Base-by-base conservation (phyloP, 2,113 vertebrate genomes). In the Smithornis capensis region DNA sequence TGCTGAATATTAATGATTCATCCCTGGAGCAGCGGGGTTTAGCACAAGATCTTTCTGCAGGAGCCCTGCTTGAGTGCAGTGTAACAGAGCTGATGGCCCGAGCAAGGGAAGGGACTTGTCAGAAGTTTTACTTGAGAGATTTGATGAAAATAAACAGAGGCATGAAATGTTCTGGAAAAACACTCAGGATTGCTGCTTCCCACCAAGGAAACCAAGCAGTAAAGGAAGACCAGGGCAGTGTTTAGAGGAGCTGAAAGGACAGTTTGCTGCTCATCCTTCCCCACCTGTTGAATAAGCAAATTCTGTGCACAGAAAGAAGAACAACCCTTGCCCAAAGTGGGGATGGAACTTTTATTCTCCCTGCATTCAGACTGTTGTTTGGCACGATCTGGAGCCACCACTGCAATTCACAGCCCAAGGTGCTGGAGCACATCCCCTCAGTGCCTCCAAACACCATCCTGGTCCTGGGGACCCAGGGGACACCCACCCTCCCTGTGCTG, bases 1-100 rank as follows among this genome's bases (percentile, higher is more conserved):
- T 28, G 29, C 55, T 93, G 94, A 95, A 94, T 94, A 79, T 92
- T 91, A 91, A 96, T 88, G 87, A 42, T 44, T 74, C 45, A 9
- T 53, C 55, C 84, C 87, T 19, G 55, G 55, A 85, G 91, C 50
- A 17, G 78, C 45, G 70, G 15, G 67, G 24, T 73, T 92, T 31
- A 68, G 80, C 60, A 60, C 11, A 19, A 47, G 65, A 57, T 64
- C 45, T 67, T 90, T 11, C 78, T 77, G 87, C 63, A 52, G 87
- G 87, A 85, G 62, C 35, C 49, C 57, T 27, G 3, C 70, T 55
- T 24, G 90, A 65, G 67, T 4, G 8, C 13, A 19, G 47, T 59
- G 77, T 49, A 16, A 15, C 9, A 25, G n/a, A 87, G 63, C 75
- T 65, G 89, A 83, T 49, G 86, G 75, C 47, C 83, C 24, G 68